Conservation (phyloP, 92 coral and sea anemone species). For the Heliopora coerulea region DNA sequence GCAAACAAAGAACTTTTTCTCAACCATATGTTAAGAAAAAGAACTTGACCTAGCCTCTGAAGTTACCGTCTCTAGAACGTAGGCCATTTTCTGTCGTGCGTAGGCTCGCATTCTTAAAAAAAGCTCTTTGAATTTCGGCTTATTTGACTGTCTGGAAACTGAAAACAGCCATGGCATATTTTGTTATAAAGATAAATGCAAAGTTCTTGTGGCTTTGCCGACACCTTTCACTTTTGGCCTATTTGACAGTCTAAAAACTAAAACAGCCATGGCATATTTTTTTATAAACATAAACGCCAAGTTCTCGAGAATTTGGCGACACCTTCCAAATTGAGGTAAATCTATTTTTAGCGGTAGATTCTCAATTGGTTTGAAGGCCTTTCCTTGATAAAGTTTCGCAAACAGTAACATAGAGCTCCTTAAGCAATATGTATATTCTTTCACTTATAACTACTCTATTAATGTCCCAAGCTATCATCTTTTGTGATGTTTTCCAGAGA, state of each 20-base stretch:
- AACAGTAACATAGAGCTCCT: not conserved
- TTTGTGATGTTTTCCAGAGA: not conserved
- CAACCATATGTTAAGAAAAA: constrained; percentile 33
- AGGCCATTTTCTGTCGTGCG: constrained; percentile 10
- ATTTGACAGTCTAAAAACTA: not conserved
- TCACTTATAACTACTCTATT: not conserved
- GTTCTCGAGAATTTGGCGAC: not conserved
- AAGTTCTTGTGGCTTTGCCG: not conserved
- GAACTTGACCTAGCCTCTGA: constrained; percentile 17
- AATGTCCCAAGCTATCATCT: not conserved
- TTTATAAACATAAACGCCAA: not conserved
- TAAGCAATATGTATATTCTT: not conserved
- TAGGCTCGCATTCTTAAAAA: constrained; percentile 14
- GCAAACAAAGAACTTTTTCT: constrained; percentile 44
- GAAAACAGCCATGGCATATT: not conserved
- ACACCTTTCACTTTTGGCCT: constrained; percentile 17
- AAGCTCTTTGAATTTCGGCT: not conserved
- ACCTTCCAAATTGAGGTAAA: constrained; percentile 25
- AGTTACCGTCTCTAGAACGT: constrained; percentile 27
- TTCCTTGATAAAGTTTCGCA: constrained; percentile 5
- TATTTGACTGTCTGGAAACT: not conserved
- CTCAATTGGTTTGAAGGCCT: constrained; percentile 10
- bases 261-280: not conserved
- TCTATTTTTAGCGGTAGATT: constrained; percentile 14
- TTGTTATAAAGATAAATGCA: not conserved